Conservation (phyloP, 2,888 invertebrate species). For the Dysmachus trigonus region DNA sequence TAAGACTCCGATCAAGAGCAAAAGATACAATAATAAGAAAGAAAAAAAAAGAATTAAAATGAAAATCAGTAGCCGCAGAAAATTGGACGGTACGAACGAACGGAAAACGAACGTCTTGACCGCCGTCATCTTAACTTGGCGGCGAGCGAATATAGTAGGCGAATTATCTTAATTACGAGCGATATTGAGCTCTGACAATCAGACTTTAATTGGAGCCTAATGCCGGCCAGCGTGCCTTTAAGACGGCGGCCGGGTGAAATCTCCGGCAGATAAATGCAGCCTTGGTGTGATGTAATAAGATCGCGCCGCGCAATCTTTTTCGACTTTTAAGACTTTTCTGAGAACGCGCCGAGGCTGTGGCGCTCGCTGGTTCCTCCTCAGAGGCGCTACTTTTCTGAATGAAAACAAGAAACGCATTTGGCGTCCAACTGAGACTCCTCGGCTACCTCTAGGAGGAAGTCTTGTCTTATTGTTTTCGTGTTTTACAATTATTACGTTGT, state of each 20-base stretch:
- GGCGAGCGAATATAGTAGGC: not conserved
- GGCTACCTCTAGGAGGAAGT: not conserved
- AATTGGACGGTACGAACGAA: not conserved
- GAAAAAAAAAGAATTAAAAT: not conserved
- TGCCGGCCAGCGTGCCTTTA: not conserved
- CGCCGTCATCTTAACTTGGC: not conserved
- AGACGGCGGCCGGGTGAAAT: not conserved
- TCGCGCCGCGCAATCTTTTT: not conserved
- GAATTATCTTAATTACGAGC: constrained; percentile 4
- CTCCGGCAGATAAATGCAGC: not conserved
- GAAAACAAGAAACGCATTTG: not conserved
- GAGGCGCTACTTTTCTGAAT: not conserved
- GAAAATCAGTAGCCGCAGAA: not conserved
- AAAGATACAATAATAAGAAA: not conserved
- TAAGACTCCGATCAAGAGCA: not conserved
- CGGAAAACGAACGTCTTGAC: not conserved
- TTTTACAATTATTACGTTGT: not conserved
- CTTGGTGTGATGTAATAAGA: constrained; percentile 3
- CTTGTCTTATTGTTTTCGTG: not conserved
- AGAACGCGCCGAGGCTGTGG: not conserved
- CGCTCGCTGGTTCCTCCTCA: not conserved
- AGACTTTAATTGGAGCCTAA: not conserved
- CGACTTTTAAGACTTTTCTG: not conserved
- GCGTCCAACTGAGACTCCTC: not conserved
- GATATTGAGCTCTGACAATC: constrained; percentile 25